Percentiles rank a stretch among this genome's conserved stretches.
phyloP scores from a whole-genome alignment of 2,113 vertebrate genomes.

The Takifugu bimaculatus region DNA sequence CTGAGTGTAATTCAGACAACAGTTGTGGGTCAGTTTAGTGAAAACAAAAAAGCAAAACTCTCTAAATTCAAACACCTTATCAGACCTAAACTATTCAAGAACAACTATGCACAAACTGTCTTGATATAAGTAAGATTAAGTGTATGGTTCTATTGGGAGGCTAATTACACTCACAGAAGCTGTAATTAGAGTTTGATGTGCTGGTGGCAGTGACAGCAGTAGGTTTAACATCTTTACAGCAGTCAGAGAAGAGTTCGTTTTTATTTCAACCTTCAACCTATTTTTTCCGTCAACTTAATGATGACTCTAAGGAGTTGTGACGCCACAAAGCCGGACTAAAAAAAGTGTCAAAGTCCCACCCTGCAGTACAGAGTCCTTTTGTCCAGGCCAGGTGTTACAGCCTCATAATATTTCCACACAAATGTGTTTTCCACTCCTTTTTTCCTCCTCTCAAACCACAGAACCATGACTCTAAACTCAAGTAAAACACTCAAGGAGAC shows the following conservation, averaged over 20 bases:
- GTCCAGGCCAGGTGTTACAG: constrained; percentile 54
- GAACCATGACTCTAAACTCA: constrained; percentile 47
- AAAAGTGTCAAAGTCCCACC: constrained; percentile 25
- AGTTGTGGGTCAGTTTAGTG: no score
- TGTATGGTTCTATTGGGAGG: no score
- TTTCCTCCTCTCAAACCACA: constrained; percentile 15
- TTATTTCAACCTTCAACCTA: not conserved
- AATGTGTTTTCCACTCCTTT: constrained; percentile 51
- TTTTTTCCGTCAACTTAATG: constrained; percentile 39
- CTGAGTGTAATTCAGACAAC: no score
- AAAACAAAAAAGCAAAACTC: no score
- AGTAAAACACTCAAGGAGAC: constrained; percentile 37
- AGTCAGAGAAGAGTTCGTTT: not conserved
- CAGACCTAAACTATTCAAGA: no score
- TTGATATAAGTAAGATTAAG: no score
- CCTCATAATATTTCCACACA: constrained; percentile 49
- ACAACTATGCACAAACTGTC: no score
- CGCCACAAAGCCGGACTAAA: constrained; percentile 41
- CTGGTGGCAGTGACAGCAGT: no score
- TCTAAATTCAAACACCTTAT: no score
- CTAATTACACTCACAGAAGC: no score
- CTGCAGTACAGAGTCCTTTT: constrained; percentile 42
- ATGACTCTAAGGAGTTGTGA: constrained; percentile 38
- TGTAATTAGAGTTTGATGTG: no score
- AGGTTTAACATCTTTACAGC: no score